Base-by-base conservation (phyloP, 1,140 invertebrate species). In the Drosophila subobscura region DNA sequence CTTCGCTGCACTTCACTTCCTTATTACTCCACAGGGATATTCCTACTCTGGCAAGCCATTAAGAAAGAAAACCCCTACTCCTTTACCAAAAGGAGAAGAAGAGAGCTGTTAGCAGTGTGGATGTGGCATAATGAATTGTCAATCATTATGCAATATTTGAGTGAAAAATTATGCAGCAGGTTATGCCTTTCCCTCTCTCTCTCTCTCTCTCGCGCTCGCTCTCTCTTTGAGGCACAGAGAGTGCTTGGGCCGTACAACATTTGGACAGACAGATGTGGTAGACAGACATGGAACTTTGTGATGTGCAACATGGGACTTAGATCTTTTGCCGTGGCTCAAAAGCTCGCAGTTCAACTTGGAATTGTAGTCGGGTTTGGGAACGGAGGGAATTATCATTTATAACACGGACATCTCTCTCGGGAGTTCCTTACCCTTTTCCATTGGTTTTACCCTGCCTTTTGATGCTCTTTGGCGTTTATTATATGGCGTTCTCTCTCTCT, bases 71-170 rank as follows among this genome's bases (percentile, higher is more conserved):
- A 42, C 5, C 50, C 46, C 8, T 4, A 47, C 54, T 58, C 61
- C 51, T 63, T 55, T 33, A 45, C 42, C 40, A 41, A n/a, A 20
- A 41, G 40, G 40, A 37, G 51, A 29, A 70, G 53, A 27, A 20
- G 54, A 71, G 42, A 41, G 51, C 40, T 56, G 14, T 7, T 33
- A 10, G 59, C 65, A 20, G 16, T 20, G 16, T 1, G 16, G 16
- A 20, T 37, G 10, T 65, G 61, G 67, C 77, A 81, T 85, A 88
- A 85, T 85, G 80, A 85, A 88, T 85, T 88, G 80, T 77, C 80
- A 85, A 88, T 88, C 80, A 88, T 85, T 88, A 85, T 81, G 83
- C 74, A 85, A 85, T 85, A 83, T 88, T 85, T 70, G 68, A 88
- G 83, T 77, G 71, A 88, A 77, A 88, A 81, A 85, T 85, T 73